Evolutionary conservation across 2,888 invertebrate species (phyloP).

Genomic region (Cyclophora punctaria): DNA sequence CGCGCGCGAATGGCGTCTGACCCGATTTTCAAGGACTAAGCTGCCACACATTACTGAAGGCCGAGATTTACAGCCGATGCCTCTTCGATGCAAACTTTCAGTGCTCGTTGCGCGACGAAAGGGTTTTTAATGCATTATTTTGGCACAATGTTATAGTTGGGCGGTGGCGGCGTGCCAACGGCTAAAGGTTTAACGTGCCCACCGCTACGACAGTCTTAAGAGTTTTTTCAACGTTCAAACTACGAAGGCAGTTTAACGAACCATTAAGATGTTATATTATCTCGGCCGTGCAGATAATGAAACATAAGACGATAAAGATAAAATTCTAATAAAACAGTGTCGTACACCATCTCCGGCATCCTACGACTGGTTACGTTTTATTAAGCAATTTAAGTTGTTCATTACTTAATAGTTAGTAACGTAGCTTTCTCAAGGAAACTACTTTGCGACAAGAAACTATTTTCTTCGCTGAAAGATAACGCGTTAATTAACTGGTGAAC

Average conservation of each 20-base stretch:
- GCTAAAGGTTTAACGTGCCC: constrained; percentile 63
- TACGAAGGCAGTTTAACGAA: constrained; percentile 57
- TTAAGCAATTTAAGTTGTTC: no score
- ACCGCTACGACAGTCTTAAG: constrained; percentile 57
- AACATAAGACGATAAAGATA: no score
- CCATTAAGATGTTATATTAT: constrained; percentile 59
- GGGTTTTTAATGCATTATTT: constrained; percentile 68
- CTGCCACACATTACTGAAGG: constrained; percentile 36
- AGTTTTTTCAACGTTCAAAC: constrained; percentile 54
- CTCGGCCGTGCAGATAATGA: constrained; percentile 47
- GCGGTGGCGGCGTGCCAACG: constrained; percentile 56
- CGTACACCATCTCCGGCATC: no score
- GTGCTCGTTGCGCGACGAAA: constrained; percentile 51
- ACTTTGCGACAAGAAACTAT: no score
- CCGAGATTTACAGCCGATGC: constrained; percentile 32
- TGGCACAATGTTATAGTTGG: constrained; percentile 55
- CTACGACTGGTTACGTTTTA: no score
- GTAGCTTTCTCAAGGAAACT: no score
- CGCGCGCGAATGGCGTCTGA: constrained; percentile 43
- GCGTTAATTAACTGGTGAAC: no score
- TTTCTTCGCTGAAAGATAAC: no score
- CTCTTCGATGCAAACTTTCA: constrained; percentile 44
- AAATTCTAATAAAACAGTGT: no score
- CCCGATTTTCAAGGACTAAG: constrained; percentile 48
- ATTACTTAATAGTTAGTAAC: no score